Conservation (phyloP, 2,797 vertebrate species). For the Lateolabrax maculatus region DNA sequence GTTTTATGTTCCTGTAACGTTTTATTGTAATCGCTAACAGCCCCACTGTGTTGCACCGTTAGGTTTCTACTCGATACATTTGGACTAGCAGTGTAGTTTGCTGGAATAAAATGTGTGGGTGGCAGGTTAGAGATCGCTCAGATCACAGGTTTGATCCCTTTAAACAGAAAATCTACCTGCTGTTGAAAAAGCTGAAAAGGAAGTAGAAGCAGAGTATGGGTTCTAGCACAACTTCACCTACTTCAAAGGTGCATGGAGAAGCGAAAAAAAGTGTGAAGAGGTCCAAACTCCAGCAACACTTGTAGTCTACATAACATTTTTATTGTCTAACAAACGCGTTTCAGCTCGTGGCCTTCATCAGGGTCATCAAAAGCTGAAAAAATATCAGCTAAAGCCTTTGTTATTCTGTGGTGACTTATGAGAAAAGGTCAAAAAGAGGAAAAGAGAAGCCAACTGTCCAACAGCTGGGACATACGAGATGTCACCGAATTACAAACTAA, state of each 20-base stretch:
- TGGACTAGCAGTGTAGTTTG: neutral
- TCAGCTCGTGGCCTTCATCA: no score
- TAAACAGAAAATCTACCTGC: neutral
- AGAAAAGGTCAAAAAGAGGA: conserved; percentile 3
- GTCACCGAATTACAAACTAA: conserved; percentile 26
- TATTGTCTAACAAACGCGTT: no score
- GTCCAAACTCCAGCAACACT: no score
- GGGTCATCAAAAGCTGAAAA: neutral
- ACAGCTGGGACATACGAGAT: conserved; percentile 11
- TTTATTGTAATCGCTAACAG: conserved; percentile 39
- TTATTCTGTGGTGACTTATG: conserved; percentile 3
- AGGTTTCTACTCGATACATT: conserved; percentile 1
- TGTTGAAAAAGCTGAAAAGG: neutral
- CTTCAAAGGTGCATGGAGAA: no score
- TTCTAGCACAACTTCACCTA: no score
- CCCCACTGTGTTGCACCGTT: neutral
- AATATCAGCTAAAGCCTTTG: neutral
- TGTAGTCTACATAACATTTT: no score
- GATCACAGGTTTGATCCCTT: conserved; percentile 31
- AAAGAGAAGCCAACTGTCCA: neutral
- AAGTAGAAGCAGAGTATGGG: no score
- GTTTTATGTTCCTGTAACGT: conserved; percentile 49
- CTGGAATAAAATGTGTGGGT: conserved; percentile 10
- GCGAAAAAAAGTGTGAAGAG: no score
- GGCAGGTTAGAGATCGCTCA: conserved; percentile 4